Evolutionary conservation across 2,113 vertebrate genomes (phyloP).

Genomic region (Nycticorax nycticorax): DNA sequence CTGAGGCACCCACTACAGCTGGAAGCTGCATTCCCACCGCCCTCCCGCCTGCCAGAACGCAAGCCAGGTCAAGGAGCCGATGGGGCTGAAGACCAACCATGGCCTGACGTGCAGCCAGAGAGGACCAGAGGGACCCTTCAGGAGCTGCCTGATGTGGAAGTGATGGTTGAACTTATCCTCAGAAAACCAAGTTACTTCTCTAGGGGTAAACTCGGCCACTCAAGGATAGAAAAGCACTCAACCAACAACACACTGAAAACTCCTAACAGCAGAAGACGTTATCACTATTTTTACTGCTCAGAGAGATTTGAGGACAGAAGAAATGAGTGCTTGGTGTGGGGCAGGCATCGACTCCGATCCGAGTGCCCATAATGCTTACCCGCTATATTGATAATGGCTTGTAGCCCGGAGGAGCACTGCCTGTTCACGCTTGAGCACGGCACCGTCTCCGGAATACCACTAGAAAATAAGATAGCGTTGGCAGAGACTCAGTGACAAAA

Average conservation of each 20-base stretch:
- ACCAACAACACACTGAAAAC: neutral
- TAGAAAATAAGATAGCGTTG: conserved; percentile 29
- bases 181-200: neutral
- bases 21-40: fast-evolving
- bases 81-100: neutral
- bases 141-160: neutral
- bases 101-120: neutral
- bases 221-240: neutral
- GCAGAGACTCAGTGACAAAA: neutral
- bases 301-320: neutral
- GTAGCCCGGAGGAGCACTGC: conserved; percentile 92
- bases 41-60: neutral
- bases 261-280: neutral
- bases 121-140: neutral
- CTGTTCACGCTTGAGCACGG: conserved; percentile 85
- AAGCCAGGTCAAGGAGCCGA: neutral
- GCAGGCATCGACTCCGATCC: fast-evolving
- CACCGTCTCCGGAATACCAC: conserved; percentile 89
- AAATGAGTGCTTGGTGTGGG: neutral
- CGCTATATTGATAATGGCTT: conserved; percentile 89
- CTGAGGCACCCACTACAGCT: neutral
- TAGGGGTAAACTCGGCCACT: neutral
- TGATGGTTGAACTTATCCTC: neutral
- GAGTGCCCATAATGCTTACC: conserved; percentile 65
- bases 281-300: neutral